Conservation (phyloP, 2,888 invertebrate species). For the Tetanocera ferruginea region DNA sequence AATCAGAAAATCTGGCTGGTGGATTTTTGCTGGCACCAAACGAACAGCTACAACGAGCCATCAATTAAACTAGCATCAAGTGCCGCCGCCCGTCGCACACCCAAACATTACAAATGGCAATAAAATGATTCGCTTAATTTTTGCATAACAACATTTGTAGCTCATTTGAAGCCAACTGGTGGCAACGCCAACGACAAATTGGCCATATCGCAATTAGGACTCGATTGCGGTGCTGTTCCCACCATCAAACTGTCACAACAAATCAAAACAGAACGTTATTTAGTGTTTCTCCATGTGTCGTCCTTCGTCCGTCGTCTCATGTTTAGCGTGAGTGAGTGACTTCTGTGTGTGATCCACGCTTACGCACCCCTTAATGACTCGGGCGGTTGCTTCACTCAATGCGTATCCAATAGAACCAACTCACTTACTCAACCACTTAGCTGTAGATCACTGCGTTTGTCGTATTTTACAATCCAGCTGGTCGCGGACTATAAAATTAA, state of each 20-base stretch:
- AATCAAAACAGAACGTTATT: slow-evolving; percentile 62
- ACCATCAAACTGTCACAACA: slow-evolving; percentile 69
- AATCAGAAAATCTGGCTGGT: too few species aligned
- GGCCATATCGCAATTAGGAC: slow-evolving; percentile 59
- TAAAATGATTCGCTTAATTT: slow-evolving; percentile 67
- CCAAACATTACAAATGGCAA: slow-evolving; percentile 65
- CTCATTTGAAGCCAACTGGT: neutral
- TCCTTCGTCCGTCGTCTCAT: too few species aligned
- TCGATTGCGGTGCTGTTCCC: slow-evolving; percentile 49
- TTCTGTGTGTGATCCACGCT: neutral
- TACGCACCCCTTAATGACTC: slow-evolving; percentile 22
- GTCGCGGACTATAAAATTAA: slow-evolving; percentile 61
- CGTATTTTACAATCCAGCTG: neutral
- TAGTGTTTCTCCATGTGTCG: neutral
- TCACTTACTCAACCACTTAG: neutral
- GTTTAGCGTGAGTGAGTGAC: too few species aligned
- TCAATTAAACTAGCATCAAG: slow-evolving; percentile 28
- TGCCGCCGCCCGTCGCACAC: slow-evolving; percentile 26
- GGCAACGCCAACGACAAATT: slow-evolving; percentile 45
- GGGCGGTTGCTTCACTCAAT: neutral
- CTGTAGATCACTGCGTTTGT: neutral
- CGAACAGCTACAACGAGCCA: neutral
- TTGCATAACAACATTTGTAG: slow-evolving; percentile 67
- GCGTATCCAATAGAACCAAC: neutral
- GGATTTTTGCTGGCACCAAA: too few species aligned